These are phyloP conservation scores for Ptilodon capucinus DNA, from an alignment of 2,888 invertebrate species.

Conservation along the genomic window DNA sequence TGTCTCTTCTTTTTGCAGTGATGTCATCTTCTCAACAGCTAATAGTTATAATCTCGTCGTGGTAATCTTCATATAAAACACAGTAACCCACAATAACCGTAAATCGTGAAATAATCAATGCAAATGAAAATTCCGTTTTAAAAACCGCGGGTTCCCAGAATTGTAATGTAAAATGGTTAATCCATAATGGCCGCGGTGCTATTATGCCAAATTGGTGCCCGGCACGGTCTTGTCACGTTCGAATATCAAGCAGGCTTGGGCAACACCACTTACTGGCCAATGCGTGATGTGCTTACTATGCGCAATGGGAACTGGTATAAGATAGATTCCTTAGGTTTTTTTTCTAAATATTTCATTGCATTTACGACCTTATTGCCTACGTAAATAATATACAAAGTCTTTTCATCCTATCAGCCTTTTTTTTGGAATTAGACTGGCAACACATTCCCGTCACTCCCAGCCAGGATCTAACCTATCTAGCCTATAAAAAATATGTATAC, in stretches of 20 bases:
- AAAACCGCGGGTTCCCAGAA: slow-evolving; percentile 68
- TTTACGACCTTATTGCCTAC: too few relatives aligned
- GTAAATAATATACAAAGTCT: too few relatives aligned
- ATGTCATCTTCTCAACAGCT: too few relatives aligned
- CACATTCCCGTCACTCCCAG: too few relatives aligned
- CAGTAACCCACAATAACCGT: not conserved
- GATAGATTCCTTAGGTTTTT: not conserved
- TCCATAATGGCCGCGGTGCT: slow-evolving; percentile 67
- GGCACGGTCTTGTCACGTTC: slow-evolving; percentile 69
- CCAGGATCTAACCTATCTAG: too few relatives aligned
- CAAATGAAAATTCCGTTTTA: slow-evolving; percentile 19
- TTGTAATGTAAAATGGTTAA: slow-evolving; percentile 77
- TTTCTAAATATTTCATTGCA: too few relatives aligned
- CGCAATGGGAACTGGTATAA: not conserved
- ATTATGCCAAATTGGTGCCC: slow-evolving; percentile 75
- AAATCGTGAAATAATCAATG: slow-evolving; percentile 8
- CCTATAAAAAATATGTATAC: too few relatives aligned
- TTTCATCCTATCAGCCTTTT: too few relatives aligned
- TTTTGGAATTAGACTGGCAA: too few relatives aligned
- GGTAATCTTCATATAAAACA: not conserved
- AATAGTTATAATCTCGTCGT: too few relatives aligned
- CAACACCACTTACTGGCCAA: slow-evolving; percentile 67
- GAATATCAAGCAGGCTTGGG: slow-evolving; percentile 73
- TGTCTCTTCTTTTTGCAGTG: too few relatives aligned
- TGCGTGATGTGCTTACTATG: slow-evolving; percentile 62